Conservation (phyloP, 2,888 invertebrate genomes). For the Macrophya annulata region DNA sequence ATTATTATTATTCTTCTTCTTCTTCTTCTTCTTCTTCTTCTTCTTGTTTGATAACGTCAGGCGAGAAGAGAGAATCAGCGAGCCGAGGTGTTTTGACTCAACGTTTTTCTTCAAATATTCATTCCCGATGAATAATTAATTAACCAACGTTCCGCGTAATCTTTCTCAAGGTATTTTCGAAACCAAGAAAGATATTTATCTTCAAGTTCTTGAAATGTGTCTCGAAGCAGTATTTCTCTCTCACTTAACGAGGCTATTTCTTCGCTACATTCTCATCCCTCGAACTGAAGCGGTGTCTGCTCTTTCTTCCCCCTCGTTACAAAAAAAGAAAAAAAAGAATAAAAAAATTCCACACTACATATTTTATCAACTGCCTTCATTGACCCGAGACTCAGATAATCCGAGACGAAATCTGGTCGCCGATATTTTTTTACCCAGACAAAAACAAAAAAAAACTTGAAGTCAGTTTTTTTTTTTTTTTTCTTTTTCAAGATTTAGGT, state of each 20-base stretch:
- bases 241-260: background rate
- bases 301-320: background rate
- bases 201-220: background rate
- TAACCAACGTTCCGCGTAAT: slow-evolving; percentile 9
- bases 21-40: background rate
- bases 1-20: background rate
- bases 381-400: background rate
- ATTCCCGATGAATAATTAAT: slow-evolving; percentile 46
- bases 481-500: background rate
- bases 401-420: background rate
- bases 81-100: slow-evolving; percentile 33
- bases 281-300: background rate
- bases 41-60: background rate
- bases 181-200: slow-evolving; percentile 26
- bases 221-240: background rate
- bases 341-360: slow-evolving; percentile 6
- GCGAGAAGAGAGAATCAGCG: background rate
- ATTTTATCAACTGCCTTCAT: slow-evolving; percentile 10
- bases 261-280: background rate
- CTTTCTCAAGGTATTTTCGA: background rate
- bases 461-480: background rate
- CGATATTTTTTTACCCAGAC: background rate
- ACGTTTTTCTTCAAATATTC: slow-evolving; percentile 33
- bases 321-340: background rate
- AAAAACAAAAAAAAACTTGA: background rate